Base-by-base conservation (phyloP, 2,113 vertebrate species). In the Nettapus auritus region DNA sequence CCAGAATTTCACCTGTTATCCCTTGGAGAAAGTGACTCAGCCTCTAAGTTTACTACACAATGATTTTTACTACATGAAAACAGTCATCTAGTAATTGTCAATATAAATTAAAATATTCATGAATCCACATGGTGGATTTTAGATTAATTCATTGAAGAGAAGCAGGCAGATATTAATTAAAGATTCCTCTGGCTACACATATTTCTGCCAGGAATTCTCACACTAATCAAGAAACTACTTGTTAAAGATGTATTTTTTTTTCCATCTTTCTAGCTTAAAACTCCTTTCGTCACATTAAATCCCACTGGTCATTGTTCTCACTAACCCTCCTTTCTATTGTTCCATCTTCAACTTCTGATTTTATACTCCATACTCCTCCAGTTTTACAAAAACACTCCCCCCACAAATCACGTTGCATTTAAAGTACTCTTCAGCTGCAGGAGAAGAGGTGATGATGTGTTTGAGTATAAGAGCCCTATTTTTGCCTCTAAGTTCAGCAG, bases 41-140 rank as follows among this genome's bases (percentile, higher is more conserved):
- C 33, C 73, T 91, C 56, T 18, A 20, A 78, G 42, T 78, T 90
- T 88, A 62, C 40, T 83, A 11, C 73, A 88, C 76, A 38, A 23
- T 88, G 68, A 93, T 90, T 93, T 93, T 84, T 88, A n/a, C 74
- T 71, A 21, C 53, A 86, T 71, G 50, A 82, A 95, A 94, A 78
- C 31, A 93, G 55, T 36, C 66, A 75, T 0, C 34, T 25, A 90
- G 36, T 82, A 88, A 88, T 82, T 89, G 48, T 69, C 71, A 94
- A 87, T 73, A 91, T 14, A 70, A 26, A 77, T 82, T 60, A 12
- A 46, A 56, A 46, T 52, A 36, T 28, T 28, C 8, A 31, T 42
- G 75, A 88, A 60, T 70, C 38, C 13, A 23, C 66, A 36, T 0
- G 0, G 69, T 46, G 36, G n/a, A 82, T 84, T 96, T 86, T 60